These are phyloP conservation scores for Astur gentilis DNA, from an alignment of 2,113 vertebrate genomes.

Conservation along the genomic window DNA sequence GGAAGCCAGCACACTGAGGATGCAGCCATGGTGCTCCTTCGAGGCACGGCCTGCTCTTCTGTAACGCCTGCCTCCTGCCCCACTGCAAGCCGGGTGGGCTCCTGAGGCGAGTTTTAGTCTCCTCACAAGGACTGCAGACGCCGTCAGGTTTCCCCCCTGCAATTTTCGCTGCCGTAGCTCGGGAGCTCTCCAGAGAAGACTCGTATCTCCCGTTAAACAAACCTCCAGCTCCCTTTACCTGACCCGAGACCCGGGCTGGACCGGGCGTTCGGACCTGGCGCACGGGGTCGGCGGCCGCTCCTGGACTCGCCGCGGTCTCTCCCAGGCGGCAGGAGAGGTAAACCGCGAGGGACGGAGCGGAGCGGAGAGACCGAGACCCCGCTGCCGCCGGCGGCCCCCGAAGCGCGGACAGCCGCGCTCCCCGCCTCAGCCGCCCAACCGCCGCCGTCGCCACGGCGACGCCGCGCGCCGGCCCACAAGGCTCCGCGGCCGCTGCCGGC, in stretches of 20 bases:
- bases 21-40: rapidly evolving
- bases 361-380: too few relatives aligned
- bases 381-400: not conserved
- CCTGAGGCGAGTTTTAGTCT: too few relatives aligned
- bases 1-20: not conserved
- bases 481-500: too few relatives aligned
- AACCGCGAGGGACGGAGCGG: not conserved
- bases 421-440: not conserved
- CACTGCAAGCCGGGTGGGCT: too few relatives aligned
- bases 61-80: not conserved
- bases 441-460: not conserved
- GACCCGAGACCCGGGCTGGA: too few relatives aligned
- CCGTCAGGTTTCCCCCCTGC: not conserved
- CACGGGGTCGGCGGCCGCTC: too few relatives aligned
- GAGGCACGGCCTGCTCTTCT: not conserved
- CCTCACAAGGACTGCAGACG: not conserved
- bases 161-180: not conserved
- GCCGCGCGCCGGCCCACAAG: too few relatives aligned
- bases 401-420: rapidly evolving
- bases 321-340: not conserved
- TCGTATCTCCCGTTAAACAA: not conserved
- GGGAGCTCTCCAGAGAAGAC: not conserved
- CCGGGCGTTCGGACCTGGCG: too few relatives aligned
- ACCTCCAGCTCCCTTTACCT: not conserved
- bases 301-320: not conserved